Evolutionary conservation across 2,888 invertebrate genomes (phyloP).

Genomic region (Standfussiana lucernea): DNA sequence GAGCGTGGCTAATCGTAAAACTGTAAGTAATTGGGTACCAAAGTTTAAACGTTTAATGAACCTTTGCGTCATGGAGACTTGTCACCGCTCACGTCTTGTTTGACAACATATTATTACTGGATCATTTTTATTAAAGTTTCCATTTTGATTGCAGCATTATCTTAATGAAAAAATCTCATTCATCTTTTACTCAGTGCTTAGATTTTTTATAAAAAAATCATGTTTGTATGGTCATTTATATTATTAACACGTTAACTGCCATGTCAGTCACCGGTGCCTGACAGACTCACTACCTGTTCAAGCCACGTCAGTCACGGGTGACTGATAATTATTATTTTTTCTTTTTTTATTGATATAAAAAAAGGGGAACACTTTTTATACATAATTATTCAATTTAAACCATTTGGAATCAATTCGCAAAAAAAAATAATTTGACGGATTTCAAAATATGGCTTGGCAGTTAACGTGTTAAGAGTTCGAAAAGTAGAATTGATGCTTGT

Average conservation of each 20-base stretch:
- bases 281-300: no score
- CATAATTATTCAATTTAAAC: no score
- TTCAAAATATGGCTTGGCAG: no score
- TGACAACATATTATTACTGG: background rate
- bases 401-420: no score
- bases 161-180: background rate
- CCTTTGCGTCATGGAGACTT: conserved; percentile 25
- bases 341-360: no score
- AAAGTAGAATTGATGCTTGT: background rate
- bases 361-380: no score
- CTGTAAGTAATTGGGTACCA: conserved; percentile 48
- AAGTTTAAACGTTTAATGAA: conserved; percentile 51
- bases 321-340: no score
- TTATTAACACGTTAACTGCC: no score
- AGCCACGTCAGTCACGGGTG: no score
- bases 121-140: conserved; percentile 1
- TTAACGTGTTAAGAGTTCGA: no score
- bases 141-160: conserved; percentile 30
- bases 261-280: no score
- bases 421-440: no score
- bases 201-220: background rate
- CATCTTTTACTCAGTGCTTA: background rate
- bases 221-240: background rate
- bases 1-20: conserved; percentile 62
- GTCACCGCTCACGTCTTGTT: conserved; percentile 17